Evolutionary conservation across 2,113 vertebrate species (phyloP).

Genomic region (Stigmatopora nigra): DNA sequence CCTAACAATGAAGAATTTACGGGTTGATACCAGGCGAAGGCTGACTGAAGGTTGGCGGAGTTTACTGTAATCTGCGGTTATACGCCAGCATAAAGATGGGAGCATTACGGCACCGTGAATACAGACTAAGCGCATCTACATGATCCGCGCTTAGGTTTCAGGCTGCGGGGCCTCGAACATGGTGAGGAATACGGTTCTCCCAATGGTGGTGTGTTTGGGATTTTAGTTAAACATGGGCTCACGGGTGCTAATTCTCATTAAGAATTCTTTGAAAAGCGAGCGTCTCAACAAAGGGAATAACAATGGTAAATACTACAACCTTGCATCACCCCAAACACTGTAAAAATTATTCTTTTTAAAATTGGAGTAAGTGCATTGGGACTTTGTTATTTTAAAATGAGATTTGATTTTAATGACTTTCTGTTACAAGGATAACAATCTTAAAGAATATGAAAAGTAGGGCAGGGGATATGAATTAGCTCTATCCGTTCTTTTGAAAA

Average conservation of each 20-base stretch:
- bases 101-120: slow-evolving; percentile 79
- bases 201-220: slow-evolving; percentile 51
- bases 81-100: slow-evolving; percentile 86
- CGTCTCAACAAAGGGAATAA: neutral
- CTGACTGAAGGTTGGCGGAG: slow-evolving; percentile 66
- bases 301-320: neutral
- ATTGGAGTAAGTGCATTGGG: too few relatives aligned
- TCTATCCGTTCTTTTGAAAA: too few relatives aligned
- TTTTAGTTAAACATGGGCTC: slow-evolving; percentile 22
- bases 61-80: slow-evolving; percentile 79
- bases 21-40: slow-evolving; percentile 60
- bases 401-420: too few relatives aligned
- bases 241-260: neutral
- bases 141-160: slow-evolving; percentile 79
- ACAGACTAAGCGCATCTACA: slow-evolving; percentile 78
- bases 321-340: too few relatives aligned
- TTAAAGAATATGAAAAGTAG: neutral
- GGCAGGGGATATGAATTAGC: neutral
- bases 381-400: too few relatives aligned
- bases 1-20: slow-evolving; percentile 61
- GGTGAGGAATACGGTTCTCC: slow-evolving; percentile 77
- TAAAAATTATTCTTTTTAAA: too few relatives aligned
- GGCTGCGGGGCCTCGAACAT: slow-evolving; percentile 70
- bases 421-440: too few relatives aligned
- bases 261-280: neutral